Percentiles rank a stretch among this genome's conserved stretches.
Conservation (phyloP, 2,888 invertebrate genomes). For the Carpatolechia fugitivella region DNA sequence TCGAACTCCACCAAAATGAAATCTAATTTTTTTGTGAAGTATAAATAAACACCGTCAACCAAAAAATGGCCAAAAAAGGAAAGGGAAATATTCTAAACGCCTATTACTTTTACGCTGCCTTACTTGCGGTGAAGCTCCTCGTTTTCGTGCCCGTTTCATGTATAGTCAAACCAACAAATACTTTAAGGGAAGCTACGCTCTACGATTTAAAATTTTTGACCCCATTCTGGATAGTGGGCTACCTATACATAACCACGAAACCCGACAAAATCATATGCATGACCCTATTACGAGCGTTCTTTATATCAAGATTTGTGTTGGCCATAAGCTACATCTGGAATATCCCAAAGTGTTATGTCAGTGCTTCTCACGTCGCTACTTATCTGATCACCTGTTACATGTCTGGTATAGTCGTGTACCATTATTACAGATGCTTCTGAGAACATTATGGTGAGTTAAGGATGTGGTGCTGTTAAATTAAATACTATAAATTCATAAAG, state of each 20-base stretch:
- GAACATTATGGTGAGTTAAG: neutral
- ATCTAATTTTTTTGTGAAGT: neutral
- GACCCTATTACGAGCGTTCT: neutral
- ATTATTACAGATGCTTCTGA: neutral
- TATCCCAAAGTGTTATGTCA: neutral
- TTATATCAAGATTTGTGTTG: neutral
- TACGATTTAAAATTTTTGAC: neutral
- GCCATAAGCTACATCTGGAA: neutral
- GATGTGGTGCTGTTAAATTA: neutral
- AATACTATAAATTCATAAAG: no score
- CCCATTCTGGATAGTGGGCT: neutral
- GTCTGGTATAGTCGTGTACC: neutral
- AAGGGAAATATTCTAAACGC: neutral
- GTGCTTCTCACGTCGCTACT: neutral
- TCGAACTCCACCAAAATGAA: neutral
- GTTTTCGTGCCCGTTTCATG: neutral
- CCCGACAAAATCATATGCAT: neutral
- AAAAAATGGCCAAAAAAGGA: neutral
- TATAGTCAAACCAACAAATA: neutral
- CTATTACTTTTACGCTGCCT: slow-evolving; percentile 31
- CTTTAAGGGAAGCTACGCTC: neutral
- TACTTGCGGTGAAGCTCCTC: slow-evolving; percentile 34
- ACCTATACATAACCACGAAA: neutral
- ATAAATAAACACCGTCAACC: neutral
- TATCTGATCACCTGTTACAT: neutral